phyloP scores from a whole-genome alignment of 2,888 invertebrate genomes.

The Dryocosmus kuriphilus region DNA sequence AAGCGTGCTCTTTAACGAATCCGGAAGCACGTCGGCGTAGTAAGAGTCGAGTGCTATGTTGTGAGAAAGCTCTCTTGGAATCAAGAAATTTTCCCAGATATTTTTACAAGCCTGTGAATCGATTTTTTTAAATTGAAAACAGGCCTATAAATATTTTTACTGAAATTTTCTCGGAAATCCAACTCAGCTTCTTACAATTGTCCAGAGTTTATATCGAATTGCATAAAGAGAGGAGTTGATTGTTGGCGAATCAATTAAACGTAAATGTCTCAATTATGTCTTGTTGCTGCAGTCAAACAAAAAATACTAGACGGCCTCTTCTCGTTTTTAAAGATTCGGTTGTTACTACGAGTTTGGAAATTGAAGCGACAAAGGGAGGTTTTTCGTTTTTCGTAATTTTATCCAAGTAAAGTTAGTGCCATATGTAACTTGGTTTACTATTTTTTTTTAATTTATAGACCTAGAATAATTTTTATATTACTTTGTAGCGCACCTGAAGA shows the following conservation, averaged over 20 bases:
- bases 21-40: conserved; percentile 48
- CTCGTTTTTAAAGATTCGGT: conserved; percentile 13
- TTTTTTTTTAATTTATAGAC: conserved; percentile 27
- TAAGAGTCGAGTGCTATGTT: conserved; percentile 34
- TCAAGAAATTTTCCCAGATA: neutral
- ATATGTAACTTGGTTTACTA: conserved; percentile 21
- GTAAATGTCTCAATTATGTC: conserved; percentile 24
- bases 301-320: conserved; percentile 7
- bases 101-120: no score
- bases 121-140: no score
- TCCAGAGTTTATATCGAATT: conserved; percentile 41
- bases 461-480: conserved; percentile 31
- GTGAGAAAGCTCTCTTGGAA: neutral
- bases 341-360: conserved; percentile 18
- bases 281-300: conserved; percentile 1
- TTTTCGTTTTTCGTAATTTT: neutral
- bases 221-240: conserved; percentile 56
- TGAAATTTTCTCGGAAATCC: neutral
- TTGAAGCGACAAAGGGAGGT: conserved; percentile 31
- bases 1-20: conserved; percentile 46
- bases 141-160: neutral
- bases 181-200: conserved; percentile 41
- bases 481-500: conserved; percentile 1
- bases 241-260: conserved; percentile 62
- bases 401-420: conserved; percentile 25